phyloP scores from a whole-genome alignment of 2,888 invertebrate species.

The Drosophila diplacantha region DNA sequence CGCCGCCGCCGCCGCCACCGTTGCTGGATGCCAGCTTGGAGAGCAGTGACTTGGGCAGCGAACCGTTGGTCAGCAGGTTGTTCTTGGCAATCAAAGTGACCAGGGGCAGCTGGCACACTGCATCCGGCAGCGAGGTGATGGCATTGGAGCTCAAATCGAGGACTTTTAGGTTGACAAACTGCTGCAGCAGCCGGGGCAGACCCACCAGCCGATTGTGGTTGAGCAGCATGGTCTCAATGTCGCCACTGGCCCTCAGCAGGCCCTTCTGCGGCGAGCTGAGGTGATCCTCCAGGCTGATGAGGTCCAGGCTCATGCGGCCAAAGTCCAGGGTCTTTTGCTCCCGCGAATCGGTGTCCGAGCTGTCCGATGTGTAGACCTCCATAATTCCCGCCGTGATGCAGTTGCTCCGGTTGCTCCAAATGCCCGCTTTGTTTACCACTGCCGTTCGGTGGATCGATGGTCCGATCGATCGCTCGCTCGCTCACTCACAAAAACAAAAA shows the following conservation, averaged over 20 bases:
- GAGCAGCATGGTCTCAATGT: slow-evolving; percentile 85
- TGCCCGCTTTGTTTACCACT: slow-evolving; percentile 19
- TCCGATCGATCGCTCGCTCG: slow-evolving; percentile 12
- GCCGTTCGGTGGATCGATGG: neutral
- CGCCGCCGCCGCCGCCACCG: slow-evolving; percentile 67
- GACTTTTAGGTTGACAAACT: slow-evolving; percentile 86
- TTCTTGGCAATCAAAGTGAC: slow-evolving; percentile 91
- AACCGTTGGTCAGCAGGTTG: slow-evolving; percentile 88
- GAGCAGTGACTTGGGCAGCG: slow-evolving; percentile 91
- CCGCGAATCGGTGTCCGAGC: slow-evolving; percentile 87
- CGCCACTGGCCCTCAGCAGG: slow-evolving; percentile 78
- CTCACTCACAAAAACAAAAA: slow-evolving; percentile 12
- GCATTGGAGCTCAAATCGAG: slow-evolving; percentile 94
- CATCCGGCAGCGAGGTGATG: slow-evolving; percentile 86
- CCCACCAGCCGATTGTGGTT: slow-evolving; percentile 90
- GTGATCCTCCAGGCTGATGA: slow-evolving; percentile 81
- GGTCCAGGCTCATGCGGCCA: slow-evolving; percentile 80
- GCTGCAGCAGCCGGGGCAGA: slow-evolving; percentile 82
- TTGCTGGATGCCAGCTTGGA: slow-evolving; percentile 73
- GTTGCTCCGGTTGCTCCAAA: neutral
- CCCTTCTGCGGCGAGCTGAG: slow-evolving; percentile 77
- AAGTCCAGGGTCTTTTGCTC: slow-evolving; percentile 86
- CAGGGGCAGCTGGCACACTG: slow-evolving; percentile 86
- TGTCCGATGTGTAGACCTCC: slow-evolving; percentile 91
- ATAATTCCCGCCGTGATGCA: slow-evolving; percentile 75